Percentiles rank a stretch among this genome's conserved stretches.
phyloP scores from a whole-genome alignment of 2,888 invertebrate species.

The Drosophila lutescens region DNA sequence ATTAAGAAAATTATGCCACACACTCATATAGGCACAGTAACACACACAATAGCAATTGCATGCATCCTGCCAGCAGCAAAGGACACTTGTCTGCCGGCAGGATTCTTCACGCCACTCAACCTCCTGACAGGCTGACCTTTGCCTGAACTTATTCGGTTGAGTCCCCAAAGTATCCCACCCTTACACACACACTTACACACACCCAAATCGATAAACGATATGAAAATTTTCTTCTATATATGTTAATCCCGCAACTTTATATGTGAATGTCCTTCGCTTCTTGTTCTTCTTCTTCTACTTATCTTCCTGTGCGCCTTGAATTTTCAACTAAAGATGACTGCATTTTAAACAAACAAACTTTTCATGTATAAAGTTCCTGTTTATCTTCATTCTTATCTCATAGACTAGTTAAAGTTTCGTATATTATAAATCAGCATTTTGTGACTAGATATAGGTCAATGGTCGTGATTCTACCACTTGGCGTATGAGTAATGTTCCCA shows the following conservation, averaged over 20 bases:
- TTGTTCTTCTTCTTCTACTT: constrained; percentile 20
- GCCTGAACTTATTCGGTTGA: constrained; percentile 29
- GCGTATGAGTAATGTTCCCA: background rate
- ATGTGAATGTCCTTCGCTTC: constrained; percentile 39
- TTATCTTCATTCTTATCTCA: constrained; percentile 8
- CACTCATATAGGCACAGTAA: constrained; percentile 7
- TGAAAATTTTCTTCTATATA: constrained; percentile 29
- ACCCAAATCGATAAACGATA: constrained; percentile 37
- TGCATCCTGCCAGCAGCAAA: constrained; percentile 35
- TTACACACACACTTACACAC: constrained; percentile 3
- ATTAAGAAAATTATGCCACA: constrained; percentile 34
- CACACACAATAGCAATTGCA: constrained; percentile 27
- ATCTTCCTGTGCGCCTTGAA: constrained; percentile 39
- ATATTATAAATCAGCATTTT: background rate
- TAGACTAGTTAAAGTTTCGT: constrained; percentile 1
- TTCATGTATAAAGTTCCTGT: background rate
- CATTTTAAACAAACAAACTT: constrained; percentile 32
- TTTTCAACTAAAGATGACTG: constrained; percentile 27
- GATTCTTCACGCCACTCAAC: constrained; percentile 36
- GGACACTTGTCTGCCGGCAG: constrained; percentile 35
- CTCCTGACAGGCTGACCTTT: constrained; percentile 34
- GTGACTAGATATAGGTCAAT: background rate
- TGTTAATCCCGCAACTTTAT: constrained; percentile 37
- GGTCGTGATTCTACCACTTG: background rate
- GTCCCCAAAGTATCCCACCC: constrained; percentile 15